Evolutionary conservation across 2,797 vertebrate species (phyloP), one percentile per base, ranked within the genome.

Genomic region (Salarias fasciatus): DNA sequence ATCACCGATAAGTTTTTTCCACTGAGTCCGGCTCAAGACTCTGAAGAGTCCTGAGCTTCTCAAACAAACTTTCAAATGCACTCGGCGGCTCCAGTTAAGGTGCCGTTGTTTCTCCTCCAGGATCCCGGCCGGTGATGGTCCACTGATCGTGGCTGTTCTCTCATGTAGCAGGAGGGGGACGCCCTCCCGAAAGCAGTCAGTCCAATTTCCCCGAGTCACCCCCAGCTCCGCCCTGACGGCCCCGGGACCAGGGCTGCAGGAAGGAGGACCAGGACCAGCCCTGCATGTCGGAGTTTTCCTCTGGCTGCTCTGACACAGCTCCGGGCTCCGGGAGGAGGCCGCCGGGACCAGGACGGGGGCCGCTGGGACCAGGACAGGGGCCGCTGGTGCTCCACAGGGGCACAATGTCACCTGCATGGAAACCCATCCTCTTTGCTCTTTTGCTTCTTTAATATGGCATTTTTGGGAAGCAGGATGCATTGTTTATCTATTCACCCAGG

Each of bases 1-100:
- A 96, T 96, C 91, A 85, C 91, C 92, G 91, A 94, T 96, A 95
- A 95, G 94, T 85, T 93, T 88, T 93, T 93, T 92, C 94, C 92
- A 91, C 85, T 94, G 91, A 83, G 87, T 87, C 71, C 84, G 71
- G 57, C 86, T 89, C 69, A 76, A 82, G 81, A 90, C 64, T 56
- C 60, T 76, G 41, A 76, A 73, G 36, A 70, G 53, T 51, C 61
- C 46, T 74, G n/a, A n/a, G n/a, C 72, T 57, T 54, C 49, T 60
- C 43, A 79, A 77, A 78, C 37, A 77, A 77, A 75, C 58, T 64
- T 58, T 66, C 15, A 72, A 75, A 79, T 68, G 43, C 37, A 69
- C 68, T 75, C 47, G 44, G 15, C 15, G 38, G 45, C 62, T 73
- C 42, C 50, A 46, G 50, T 75, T 69, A 62, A 40, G 48, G n/a